Evolutionary conservation across 2,797 vertebrate species (phyloP).

Genomic region (Gallirallus australis): DNA sequence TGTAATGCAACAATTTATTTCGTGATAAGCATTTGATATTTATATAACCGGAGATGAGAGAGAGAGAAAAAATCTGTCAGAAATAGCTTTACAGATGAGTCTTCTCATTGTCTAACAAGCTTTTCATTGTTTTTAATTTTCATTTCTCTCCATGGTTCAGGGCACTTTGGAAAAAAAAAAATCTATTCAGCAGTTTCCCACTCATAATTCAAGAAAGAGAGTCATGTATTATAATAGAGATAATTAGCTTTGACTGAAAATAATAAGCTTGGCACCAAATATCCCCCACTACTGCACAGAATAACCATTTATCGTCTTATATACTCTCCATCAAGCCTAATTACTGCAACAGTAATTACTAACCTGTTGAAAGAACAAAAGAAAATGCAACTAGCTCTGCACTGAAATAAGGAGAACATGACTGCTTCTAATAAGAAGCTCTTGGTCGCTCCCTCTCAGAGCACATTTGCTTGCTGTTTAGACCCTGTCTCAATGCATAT

Average conservation of each 20-base stretch:
- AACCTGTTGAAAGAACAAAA: constrained; percentile 83
- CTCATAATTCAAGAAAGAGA: constrained; percentile 82
- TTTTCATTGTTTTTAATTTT: constrained; percentile 79
- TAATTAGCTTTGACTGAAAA: constrained; percentile 81
- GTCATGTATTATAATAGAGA: constrained; percentile 79
- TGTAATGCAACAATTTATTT: constrained; percentile 19
- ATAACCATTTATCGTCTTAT: constrained; percentile 76
- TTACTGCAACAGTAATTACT: constrained; percentile 81
- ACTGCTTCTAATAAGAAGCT: constrained; percentile 43
- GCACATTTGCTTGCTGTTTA: neutral
- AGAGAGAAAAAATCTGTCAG: constrained; percentile 60
- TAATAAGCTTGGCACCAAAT: constrained; percentile 76
- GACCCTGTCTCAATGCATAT: neutral
- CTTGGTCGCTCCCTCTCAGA: constrained; percentile 41
- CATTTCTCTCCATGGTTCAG: constrained; percentile 77
- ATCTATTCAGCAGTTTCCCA: constrained; percentile 81
- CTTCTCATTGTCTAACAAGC: constrained; percentile 77
- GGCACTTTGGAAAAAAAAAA: constrained; percentile 66
- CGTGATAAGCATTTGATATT: constrained; percentile 64
- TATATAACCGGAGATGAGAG: constrained; percentile 58
- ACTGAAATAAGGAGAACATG: constrained; percentile 35
- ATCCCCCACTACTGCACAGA: constrained; percentile 69
- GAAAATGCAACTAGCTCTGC: constrained; percentile 63
- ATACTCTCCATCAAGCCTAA: constrained; percentile 79
- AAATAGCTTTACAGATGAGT: constrained; percentile 74